Percentiles rank a stretch among this genome's conserved stretches.
phyloP scores from a whole-genome alignment of 1,140 invertebrate species.

The Tetramorium alpestre region DNA sequence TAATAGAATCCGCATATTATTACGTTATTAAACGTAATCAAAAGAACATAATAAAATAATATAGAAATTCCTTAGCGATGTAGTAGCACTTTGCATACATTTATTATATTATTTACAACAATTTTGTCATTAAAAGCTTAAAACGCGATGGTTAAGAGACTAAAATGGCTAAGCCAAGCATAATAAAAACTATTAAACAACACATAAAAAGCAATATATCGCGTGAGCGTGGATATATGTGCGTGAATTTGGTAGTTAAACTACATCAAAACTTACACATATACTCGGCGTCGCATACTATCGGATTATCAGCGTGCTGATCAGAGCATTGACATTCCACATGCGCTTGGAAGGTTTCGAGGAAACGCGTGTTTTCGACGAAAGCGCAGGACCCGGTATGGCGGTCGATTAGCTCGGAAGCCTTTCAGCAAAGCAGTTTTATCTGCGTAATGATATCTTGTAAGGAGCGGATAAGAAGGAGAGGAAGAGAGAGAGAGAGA shows the following conservation, averaged over 20 bases:
- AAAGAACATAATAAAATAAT: slow-evolving; percentile 10
- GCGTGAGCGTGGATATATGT: neutral
- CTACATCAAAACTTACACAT: neutral
- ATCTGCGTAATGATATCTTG: slow-evolving; percentile 80
- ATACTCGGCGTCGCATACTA: slow-evolving; percentile 3
- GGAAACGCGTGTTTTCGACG: slow-evolving; percentile 64
- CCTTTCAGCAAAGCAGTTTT: slow-evolving; percentile 78
- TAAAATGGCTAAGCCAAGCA: neutral
- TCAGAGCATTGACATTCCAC: slow-evolving; percentile 57
- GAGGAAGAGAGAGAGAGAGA: neutral
- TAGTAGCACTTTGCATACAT: neutral
- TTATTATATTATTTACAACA: neutral
- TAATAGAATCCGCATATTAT: neutral
- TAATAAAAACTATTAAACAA: slow-evolving; percentile 2
- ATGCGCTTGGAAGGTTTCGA: slow-evolving; percentile 56
- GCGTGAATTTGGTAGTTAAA: neutral
- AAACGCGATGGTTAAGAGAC: neutral
- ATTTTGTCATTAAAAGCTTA: neutral
- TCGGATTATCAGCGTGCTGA: slow-evolving; percentile 22
- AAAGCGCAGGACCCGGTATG: slow-evolving; percentile 22
- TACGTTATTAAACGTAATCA: neutral
- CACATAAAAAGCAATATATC: neutral
- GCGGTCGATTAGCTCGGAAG: slow-evolving; percentile 74
- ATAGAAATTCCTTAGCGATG: neutral
- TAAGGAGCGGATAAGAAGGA: neutral